Evolutionary conservation across 2,113 vertebrate genomes (phyloP).

Genomic region (Monopterus albus): DNA sequence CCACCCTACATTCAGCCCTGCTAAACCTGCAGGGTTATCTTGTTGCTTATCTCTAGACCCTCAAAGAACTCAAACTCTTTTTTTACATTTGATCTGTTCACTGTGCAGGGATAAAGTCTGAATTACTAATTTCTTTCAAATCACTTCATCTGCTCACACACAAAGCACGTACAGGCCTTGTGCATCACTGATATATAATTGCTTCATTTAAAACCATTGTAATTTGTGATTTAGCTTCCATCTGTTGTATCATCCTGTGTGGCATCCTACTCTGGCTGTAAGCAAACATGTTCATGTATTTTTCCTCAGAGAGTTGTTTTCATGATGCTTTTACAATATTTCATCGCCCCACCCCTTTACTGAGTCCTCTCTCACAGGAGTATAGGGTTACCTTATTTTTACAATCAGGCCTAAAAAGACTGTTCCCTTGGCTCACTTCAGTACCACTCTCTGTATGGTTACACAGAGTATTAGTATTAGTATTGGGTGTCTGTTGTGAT

Average conservation of each 20-base stretch:
- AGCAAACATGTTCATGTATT: background rate
- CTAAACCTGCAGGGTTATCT: conserved; percentile 48
- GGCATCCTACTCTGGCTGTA: background rate
- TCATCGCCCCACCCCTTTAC: conserved; percentile 20
- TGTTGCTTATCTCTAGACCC: conserved; percentile 65
- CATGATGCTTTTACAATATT: conserved; percentile 21
- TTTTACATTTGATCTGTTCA: conserved; percentile 28
- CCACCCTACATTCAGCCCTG: conserved; percentile 41
- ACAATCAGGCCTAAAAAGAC: conserved; percentile 39
- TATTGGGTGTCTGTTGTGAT: conserved; percentile 52
- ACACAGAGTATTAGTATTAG: conserved; percentile 37
- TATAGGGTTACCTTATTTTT: conserved; percentile 69
- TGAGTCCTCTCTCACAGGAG: conserved; percentile 54
- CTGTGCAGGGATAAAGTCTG: background rate
- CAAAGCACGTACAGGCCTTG: conserved; percentile 12
- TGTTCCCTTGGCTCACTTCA: conserved; percentile 66
- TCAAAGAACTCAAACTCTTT: conserved; percentile 42
- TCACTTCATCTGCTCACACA: conserved; percentile 11
- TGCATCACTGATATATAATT: background rate
- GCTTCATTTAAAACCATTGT: background rate
- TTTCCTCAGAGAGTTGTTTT: background rate
- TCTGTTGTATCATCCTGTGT: too few relatives aligned
- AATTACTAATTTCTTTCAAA: conserved; percentile 24
- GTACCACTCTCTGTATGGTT: conserved; percentile 28
- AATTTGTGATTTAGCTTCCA: background rate